Conservation (phyloP, 2,113 vertebrate genomes). For the Psilopsiagon aymara region DNA sequence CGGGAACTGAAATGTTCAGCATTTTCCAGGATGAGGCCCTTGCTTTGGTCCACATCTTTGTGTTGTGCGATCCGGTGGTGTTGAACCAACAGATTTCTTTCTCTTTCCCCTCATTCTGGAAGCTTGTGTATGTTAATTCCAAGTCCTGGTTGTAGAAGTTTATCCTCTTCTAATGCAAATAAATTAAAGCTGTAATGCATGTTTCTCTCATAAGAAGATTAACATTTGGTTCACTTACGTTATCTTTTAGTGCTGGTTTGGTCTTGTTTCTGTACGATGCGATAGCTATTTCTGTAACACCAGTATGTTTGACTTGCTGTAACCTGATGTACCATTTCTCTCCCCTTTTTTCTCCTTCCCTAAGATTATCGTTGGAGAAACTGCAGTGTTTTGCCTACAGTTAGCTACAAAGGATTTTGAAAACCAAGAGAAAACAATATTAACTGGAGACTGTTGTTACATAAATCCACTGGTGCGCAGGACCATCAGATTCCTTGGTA, state of each 20-base stretch:
- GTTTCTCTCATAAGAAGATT: neutral
- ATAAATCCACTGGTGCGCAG: slow-evolving; percentile 95
- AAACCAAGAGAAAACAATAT: slow-evolving; percentile 93
- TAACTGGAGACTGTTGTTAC: slow-evolving; percentile 97
- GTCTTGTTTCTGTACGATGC: neutral
- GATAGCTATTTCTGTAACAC: neutral
- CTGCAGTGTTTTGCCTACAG: slow-evolving; percentile 94
- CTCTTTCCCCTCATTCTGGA: neutral
- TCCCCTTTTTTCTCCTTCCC: slow-evolving; percentile 51
- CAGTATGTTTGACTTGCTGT: slow-evolving; percentile 3
- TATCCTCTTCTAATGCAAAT: slow-evolving; percentile 10
- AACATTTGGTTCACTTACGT: neutral
- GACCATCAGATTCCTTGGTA: slow-evolving; percentile 96
- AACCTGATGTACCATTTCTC: slow-evolving; percentile 63
- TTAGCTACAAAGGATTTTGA: slow-evolving; percentile 96
- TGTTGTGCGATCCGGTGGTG: neutral
- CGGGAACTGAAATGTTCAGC: neutral
- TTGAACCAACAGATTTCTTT: neutral
- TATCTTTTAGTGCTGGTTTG: neutral
- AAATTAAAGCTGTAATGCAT: neutral
- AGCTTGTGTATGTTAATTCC: neutral
- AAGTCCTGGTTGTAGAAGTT: neutral
- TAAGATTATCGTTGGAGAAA: slow-evolving; percentile 95
- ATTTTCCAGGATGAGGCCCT: neutral
- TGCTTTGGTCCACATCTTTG: neutral